phyloP scores from a whole-genome alignment of 2,888 invertebrate genomes.

The Oasisia sp. region DNA sequence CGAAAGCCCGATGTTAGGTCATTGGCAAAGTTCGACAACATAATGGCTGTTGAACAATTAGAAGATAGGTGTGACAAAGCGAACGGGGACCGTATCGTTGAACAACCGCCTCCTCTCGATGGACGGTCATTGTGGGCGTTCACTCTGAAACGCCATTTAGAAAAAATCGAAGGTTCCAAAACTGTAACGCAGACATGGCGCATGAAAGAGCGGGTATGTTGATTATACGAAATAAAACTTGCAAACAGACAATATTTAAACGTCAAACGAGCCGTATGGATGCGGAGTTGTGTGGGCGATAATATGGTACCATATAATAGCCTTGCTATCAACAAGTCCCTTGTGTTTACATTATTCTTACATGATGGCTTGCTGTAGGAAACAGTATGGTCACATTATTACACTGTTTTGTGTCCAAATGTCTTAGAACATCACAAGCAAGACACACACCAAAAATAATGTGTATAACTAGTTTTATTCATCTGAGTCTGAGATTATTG shows the following conservation, averaged over 20 bases:
- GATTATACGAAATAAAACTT: conserved; percentile 22
- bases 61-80: conserved; percentile 17
- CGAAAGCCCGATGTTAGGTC: not conserved
- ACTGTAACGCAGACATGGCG: conserved; percentile 85
- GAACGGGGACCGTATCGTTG: not conserved
- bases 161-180: conserved; percentile 76
- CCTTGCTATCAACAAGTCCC: not conserved
- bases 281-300: not conserved
- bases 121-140: conserved; percentile 74
- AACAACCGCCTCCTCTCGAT: conserved; percentile 1
- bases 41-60: conserved; percentile 26
- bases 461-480: no score
- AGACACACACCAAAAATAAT: not conserved
- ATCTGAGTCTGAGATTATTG: no score
- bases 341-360: not conserved
- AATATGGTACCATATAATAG: not conserved
- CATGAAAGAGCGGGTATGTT: conserved; percentile 75
- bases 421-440: not conserved
- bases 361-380: not conserved
- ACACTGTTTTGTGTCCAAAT: conserved; percentile 12
- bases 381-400: not conserved
- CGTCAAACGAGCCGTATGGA: not conserved
- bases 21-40: conserved; percentile 18
- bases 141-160: conserved; percentile 79
- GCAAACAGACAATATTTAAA: not conserved